Evolutionary conservation across 2,797 vertebrate species (phyloP).

Genomic region (Diplodus puntazzo): DNA sequence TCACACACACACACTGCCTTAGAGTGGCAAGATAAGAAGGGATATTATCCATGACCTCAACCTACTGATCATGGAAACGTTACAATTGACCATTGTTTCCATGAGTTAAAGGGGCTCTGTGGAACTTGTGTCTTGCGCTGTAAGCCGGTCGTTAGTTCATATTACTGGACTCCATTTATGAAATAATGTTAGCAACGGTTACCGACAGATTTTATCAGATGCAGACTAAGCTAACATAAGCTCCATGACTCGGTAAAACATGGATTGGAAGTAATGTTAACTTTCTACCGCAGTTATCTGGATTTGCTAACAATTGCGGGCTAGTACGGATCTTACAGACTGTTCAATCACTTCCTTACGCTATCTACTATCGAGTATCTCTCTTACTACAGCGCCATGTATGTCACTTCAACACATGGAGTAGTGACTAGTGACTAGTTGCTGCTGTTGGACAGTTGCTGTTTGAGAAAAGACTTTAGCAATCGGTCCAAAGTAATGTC

Average conservation of each 20-base stretch:
- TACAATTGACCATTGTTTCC: neutral
- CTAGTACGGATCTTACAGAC: neutral
- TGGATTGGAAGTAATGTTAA: too few species aligned
- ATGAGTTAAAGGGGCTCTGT: neutral
- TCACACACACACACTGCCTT: constrained; percentile 38
- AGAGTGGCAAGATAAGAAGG: constrained; percentile 41
- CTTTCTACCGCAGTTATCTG: neutral
- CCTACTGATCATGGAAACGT: constrained; percentile 30
- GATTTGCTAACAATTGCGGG: neutral
- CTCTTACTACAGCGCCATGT: neutral
- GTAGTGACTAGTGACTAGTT: too few species aligned
- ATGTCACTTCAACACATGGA: constrained; percentile 9
- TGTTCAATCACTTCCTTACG: neutral
- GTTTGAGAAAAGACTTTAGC: constrained; percentile 36
- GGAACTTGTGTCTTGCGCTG: too few species aligned
- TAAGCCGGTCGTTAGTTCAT: too few species aligned
- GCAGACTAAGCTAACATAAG: neutral
- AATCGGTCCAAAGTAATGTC: constrained; percentile 39
- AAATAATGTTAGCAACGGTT: neutral
- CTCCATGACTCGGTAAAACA: neutral
- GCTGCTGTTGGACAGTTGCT: constrained; percentile 29
- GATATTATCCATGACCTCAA: constrained; percentile 58
- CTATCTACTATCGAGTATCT: neutral
- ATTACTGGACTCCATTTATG: too few species aligned
- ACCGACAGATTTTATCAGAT: neutral